Evolutionary conservation across 2,888 invertebrate genomes (phyloP).

Genomic region (Orchestes rusci): DNA sequence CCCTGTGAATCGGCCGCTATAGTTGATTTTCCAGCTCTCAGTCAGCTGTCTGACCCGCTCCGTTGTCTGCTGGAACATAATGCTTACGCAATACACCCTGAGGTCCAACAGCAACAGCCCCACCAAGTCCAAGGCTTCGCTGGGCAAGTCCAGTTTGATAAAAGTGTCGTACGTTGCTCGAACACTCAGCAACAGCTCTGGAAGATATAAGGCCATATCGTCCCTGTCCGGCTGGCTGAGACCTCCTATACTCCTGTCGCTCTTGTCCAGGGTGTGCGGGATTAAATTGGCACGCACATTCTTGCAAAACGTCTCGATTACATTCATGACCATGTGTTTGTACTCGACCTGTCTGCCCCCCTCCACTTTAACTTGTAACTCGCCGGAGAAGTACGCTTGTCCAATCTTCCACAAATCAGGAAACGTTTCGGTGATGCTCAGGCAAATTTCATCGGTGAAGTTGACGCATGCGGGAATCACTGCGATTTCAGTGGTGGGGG

Average conservation of each 20-base stretch:
- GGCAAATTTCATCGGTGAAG: conserved; percentile 69
- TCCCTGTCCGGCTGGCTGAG: conserved; percentile 50
- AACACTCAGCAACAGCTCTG: conserved; percentile 65
- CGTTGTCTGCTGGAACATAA: conserved; percentile 77
- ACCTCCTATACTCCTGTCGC: conserved; percentile 44
- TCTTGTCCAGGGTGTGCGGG: conserved; percentile 52
- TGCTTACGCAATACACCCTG: conserved; percentile 76
- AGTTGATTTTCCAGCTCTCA: conserved; percentile 84
- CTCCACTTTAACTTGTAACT: conserved; percentile 49
- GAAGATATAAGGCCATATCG: conserved; percentile 59
- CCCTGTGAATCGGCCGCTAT: conserved; percentile 69
- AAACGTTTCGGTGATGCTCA: conserved; percentile 66
- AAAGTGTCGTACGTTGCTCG: conserved; percentile 74
- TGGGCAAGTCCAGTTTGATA: conserved; percentile 78
- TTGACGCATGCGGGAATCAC: conserved; percentile 59
- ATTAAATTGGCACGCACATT: conserved; percentile 68
- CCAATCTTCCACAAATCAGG: conserved; percentile 95
- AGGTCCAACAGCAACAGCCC: conserved; percentile 81
- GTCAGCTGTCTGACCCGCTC: conserved; percentile 67
- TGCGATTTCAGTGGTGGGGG: conserved; percentile 37
- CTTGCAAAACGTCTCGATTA: conserved; percentile 67
- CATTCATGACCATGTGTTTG: conserved; percentile 71
- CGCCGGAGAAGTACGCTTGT: conserved; percentile 80
- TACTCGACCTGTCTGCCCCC: conserved; percentile 51
- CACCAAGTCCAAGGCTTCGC: conserved; percentile 79